Evolutionary conservation across 2,113 vertebrate genomes (phyloP).

Genomic region (Numenius arquata): DNA sequence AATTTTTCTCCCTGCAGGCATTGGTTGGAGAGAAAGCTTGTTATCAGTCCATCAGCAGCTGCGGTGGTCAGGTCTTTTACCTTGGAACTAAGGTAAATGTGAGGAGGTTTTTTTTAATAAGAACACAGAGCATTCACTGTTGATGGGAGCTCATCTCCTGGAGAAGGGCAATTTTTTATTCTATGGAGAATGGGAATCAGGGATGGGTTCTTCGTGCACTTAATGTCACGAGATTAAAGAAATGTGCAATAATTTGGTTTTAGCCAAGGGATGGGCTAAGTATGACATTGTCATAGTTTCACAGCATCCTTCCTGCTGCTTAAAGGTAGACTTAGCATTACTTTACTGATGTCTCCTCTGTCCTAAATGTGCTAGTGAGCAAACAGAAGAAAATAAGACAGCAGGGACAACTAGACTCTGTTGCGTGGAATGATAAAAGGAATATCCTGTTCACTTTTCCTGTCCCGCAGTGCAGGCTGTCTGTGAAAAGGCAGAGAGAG

Average conservation of each 20-base stretch:
- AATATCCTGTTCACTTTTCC: neutral
- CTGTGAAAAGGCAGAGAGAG: neutral
- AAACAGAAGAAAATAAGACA: neutral
- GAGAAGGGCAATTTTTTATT: neutral
- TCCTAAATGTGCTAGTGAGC: neutral
- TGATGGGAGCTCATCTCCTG: neutral
- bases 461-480: neutral
- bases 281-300: neutral
- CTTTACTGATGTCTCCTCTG: neutral
- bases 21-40: constrained; percentile 97
- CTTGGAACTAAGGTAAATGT: constrained; percentile 91
- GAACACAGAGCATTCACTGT: neutral
- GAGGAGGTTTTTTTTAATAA: neutral
- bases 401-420: neutral
- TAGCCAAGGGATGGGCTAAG: neutral
- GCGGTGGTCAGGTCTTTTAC: constrained; percentile 92
- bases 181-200: neutral
- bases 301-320: neutral
- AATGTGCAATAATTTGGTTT: neutral
- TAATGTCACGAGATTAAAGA: neutral
- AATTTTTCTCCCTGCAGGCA: constrained; percentile 76
- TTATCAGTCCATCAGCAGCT: constrained; percentile 94
- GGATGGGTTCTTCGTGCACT: neutral
- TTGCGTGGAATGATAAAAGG: neutral
- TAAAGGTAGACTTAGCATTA: neutral